Evolutionary conservation across 2,888 invertebrate species (phyloP), one percentile per base, ranked within the genome.

Genomic region (Scrobipalpa costella): DNA sequence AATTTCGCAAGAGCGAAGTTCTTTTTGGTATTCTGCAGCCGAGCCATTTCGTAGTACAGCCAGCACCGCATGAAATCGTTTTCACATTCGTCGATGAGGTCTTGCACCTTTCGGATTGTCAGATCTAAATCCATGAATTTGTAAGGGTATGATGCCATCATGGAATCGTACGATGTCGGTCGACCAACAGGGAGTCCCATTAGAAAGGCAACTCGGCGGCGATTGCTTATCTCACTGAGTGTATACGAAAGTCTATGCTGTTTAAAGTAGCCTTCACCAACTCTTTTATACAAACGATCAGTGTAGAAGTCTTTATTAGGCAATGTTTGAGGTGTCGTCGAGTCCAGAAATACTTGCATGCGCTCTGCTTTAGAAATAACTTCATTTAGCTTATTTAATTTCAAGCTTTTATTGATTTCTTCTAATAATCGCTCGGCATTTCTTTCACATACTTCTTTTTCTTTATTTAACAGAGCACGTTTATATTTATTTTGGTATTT

Each of bases 61-160:
- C 90, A 91, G 71, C 90, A 91, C 67, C 85, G 87, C 89, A 88
- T 88, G 11, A 85, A 88, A 0, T 84, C 76, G 69, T 91, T 90
- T 73, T 91, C 91, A 67, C 90, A 90, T 88, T 90, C 89, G 38
- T 91, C 88, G 5, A 91, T 77, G 17, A 80, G 79, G 1, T 73
- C 70, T 8, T 75, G 68, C 0, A 88, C 84, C 71, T 83, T 90
- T 52, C 82, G 79, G 0, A 83, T 88, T 7, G 88, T 90, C 65
- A 80, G 74, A 72, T 87, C 84, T 55, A 85, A 81, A 67, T 90
- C 88, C 55, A 86, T 80, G 60, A 89, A 90, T 69, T 89, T 90
- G 69, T 86, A 83, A 33, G 90, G 90, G 76, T 88, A 90, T 66
- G 78, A 87, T 8, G 88, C 90, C 80, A 90, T 85, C 0, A 91